phyloP scores from a whole-genome alignment of 2,797 vertebrate genomes.

The Cyclura pinguis region DNA sequence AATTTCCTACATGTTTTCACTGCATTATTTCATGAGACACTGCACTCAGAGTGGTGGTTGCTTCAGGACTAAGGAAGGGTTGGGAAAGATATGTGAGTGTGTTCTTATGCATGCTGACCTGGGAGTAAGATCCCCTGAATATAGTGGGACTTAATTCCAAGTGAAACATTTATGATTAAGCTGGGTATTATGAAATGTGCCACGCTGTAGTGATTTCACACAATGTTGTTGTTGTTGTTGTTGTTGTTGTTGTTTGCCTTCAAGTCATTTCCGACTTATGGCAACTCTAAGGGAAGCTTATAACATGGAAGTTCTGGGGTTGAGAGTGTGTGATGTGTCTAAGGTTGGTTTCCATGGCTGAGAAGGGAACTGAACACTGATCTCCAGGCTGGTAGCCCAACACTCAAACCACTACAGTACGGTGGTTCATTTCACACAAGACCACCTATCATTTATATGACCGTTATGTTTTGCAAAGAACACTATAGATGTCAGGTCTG shows the following conservation, averaged over 20 bases:
- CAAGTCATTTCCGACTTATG: too few relatives aligned
- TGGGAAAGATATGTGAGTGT: not conserved
- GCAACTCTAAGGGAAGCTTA: too few relatives aligned
- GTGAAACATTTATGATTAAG: not conserved
- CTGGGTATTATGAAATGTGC: not conserved
- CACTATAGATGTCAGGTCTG: not conserved
- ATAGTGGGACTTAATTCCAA: not conserved
- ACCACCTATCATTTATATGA: not conserved
- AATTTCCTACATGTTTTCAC: not conserved
- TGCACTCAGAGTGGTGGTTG: not conserved
- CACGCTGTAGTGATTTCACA: conserved; percentile 1
- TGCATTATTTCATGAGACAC: not conserved
- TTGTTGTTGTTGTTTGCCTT: too few relatives aligned
- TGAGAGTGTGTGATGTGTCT: too few relatives aligned
- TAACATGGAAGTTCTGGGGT: too few relatives aligned
- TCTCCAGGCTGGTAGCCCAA: too few relatives aligned
- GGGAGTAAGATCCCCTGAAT: not conserved
- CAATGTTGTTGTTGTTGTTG: too few relatives aligned
- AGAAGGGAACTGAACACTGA: too few relatives aligned
- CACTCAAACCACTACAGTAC: too few relatives aligned
- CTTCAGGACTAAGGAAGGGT: not conserved
- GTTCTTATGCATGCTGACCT: not conserved
- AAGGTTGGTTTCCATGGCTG: too few relatives aligned
- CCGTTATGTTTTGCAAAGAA: not conserved
- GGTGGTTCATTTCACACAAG: not conserved